A percentile compares a stretch with the other conserved stretches of the same genome.
Evolutionary conservation across 2,888 invertebrate genomes (phyloP).

Genomic region (Portevinia maculata): DNA sequence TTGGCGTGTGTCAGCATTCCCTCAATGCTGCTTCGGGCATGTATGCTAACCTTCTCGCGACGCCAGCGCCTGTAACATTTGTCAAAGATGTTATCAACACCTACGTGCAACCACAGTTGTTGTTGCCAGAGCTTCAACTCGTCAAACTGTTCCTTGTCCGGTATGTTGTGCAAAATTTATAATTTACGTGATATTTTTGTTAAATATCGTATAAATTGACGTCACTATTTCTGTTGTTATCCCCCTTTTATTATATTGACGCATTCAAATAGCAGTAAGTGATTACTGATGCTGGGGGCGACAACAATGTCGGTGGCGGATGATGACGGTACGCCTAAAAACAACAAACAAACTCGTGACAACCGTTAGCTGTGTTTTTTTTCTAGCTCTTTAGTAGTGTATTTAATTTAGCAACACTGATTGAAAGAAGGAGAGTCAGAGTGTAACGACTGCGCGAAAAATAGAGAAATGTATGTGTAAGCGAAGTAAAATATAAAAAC

Average conservation of each 20-base stretch:
- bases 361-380: constrained; percentile 40
- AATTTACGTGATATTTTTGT: constrained; percentile 52
- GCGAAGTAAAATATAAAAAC: constrained; percentile 7
- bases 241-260: constrained; percentile 52
- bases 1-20: constrained; percentile 65
- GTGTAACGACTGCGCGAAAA: neutral
- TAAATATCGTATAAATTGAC: constrained; percentile 57
- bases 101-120: constrained; percentile 57
- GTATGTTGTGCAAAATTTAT: constrained; percentile 22
- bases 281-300: constrained; percentile 38
- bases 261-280: constrained; percentile 54
- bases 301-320: constrained; percentile 15
- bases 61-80: constrained; percentile 43
- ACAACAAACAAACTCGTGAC: constrained; percentile 56
- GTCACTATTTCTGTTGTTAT: constrained; percentile 44
- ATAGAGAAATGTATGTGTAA: neutral
- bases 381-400: constrained; percentile 28
- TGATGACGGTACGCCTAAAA: constrained; percentile 35
- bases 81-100: constrained; percentile 58
- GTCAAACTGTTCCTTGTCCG: neutral
- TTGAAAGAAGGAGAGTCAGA: constrained; percentile 21
- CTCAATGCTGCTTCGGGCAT: constrained; percentile 13
- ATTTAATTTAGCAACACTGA: constrained; percentile 38
- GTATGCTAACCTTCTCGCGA: constrained; percentile 31
- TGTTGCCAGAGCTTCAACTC: constrained; percentile 32